A percentile compares a stretch with the other conserved stretches of the same genome.
Evolutionary conservation across 2,797 vertebrate species (phyloP).

Genomic region (Aulostomus chinensis): DNA sequence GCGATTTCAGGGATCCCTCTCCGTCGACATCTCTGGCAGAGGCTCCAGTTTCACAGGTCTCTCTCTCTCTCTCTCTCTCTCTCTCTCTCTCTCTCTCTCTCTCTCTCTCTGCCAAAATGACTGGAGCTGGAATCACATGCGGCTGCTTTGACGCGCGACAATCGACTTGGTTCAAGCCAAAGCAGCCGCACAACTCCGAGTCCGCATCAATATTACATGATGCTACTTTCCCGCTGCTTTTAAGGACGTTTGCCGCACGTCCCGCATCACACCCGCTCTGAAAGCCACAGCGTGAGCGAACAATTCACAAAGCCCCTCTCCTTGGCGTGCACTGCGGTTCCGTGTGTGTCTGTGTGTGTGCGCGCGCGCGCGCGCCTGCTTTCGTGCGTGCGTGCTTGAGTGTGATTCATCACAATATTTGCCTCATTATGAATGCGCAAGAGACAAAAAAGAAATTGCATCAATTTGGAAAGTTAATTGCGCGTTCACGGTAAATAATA

Average conservation of each 20-base stretch:
- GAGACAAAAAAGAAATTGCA: too few relatives aligned
- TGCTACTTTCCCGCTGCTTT: constrained; percentile 36
- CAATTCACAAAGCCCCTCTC: constrained; percentile 5
- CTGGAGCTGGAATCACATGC: constrained; percentile 72
- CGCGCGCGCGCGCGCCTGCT: not conserved
- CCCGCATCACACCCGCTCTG: constrained; percentile 1
- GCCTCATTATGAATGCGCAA: too few relatives aligned
- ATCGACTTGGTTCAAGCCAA: constrained; percentile 50
- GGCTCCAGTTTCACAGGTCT: constrained; percentile 58
- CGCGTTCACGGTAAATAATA: too few relatives aligned
- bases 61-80: constrained; percentile 43
- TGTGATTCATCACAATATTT: not conserved
- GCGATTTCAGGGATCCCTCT: constrained; percentile 58
- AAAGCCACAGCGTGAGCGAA: constrained; percentile 5
- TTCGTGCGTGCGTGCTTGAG: not conserved
- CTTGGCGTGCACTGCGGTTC: constrained; percentile 41
- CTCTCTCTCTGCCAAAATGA: constrained; percentile 69
- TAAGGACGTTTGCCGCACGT: constrained; percentile 2
- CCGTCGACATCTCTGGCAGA: constrained; percentile 68
- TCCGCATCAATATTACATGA: constrained; percentile 47
- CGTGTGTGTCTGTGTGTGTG: not conserved
- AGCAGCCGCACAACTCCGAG: constrained; percentile 54
- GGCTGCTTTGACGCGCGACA: constrained; percentile 62
- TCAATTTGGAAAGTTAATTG: constrained; percentile 8
- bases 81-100: constrained; percentile 8